A percentile compares a stretch with the other conserved stretches of the same genome.
Evolutionary conservation across 2,797 vertebrate genomes (phyloP).

Genomic region (Podargus strigoides): DNA sequence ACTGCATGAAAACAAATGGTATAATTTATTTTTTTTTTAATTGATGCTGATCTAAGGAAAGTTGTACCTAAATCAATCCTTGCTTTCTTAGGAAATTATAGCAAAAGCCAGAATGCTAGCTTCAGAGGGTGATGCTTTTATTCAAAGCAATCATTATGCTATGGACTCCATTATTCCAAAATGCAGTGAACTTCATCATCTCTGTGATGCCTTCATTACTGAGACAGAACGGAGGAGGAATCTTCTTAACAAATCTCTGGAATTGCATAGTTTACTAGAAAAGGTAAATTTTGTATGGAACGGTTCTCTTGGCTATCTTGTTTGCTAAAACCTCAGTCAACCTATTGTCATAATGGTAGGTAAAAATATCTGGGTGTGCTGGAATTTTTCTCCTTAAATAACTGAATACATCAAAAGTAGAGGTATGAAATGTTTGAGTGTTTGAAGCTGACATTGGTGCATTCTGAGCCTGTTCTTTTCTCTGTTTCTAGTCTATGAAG

Average conservation of each 20-base stretch:
- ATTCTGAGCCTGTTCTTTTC: neutral
- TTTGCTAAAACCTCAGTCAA: neutral
- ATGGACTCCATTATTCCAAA: constrained; percentile 93
- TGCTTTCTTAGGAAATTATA: constrained; percentile 79
- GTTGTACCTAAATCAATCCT: neutral
- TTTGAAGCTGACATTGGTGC: neutral
- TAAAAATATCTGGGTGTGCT: neutral
- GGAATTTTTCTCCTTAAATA: neutral
- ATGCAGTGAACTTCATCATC: constrained; percentile 84
- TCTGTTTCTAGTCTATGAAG: constrained; percentile 81
- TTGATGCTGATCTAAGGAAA: neutral
- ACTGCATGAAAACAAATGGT: neutral
- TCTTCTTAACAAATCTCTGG: constrained; percentile 85
- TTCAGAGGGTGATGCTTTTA: constrained; percentile 82
- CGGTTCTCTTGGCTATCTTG: neutral
- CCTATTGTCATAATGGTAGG: neutral
- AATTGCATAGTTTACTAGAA: constrained; percentile 86
- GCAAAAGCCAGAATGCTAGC: constrained; percentile 78
- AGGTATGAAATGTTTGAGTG: neutral
- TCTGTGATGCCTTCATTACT: constrained; percentile 74
- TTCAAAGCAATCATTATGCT: constrained; percentile 89
- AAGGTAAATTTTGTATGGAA: constrained; percentile 72
- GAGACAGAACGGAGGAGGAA: constrained; percentile 74
- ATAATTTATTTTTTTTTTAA: neutral
- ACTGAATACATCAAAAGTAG: neutral